These are phyloP conservation scores for Helicolenus hilgendorfi DNA, from an alignment of 2,797 vertebrate species.

Conservation along the genomic window DNA sequence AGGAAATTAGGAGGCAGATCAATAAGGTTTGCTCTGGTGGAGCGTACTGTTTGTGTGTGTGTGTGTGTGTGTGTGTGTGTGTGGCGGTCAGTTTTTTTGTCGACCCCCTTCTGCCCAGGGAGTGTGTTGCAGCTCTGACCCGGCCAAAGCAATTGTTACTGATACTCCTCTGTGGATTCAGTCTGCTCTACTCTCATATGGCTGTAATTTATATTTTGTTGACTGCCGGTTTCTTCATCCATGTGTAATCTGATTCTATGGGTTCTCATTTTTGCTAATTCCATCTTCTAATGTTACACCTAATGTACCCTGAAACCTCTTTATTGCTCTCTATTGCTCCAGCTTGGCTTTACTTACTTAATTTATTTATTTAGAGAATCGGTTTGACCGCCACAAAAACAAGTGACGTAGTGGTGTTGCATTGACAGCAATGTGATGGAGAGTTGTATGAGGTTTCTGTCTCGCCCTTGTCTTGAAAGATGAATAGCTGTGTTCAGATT, in stretches of 20 bases:
- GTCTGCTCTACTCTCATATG: slow-evolving; percentile 74
- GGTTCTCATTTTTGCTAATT: slow-evolving; percentile 87
- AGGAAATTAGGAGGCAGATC: slow-evolving; percentile 91
- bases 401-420: slow-evolving; percentile 75
- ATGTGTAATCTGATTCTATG: slow-evolving; percentile 85
- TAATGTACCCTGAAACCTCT: slow-evolving; percentile 88
- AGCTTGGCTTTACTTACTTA: slow-evolving; percentile 77
- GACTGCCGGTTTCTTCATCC: slow-evolving; percentile 80
- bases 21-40: slow-evolving; percentile 89
- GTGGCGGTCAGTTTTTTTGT: slow-evolving; percentile 71
- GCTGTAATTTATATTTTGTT: slow-evolving; percentile 91
- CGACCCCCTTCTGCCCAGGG: slow-evolving; percentile 73
- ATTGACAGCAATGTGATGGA: slow-evolving; percentile 64
- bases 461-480: slow-evolving; percentile 45
- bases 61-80: slow-evolving; percentile 44
- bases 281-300: slow-evolving; percentile 86
- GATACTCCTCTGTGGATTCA: slow-evolving; percentile 88
- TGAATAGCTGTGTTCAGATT: slow-evolving; percentile 22
- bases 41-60: slow-evolving; percentile 64
- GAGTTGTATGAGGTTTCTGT: slow-evolving; percentile 57
- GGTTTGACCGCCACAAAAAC: slow-evolving; percentile 80
- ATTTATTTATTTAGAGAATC: slow-evolving; percentile 85
- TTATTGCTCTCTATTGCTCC: slow-evolving; percentile 85
- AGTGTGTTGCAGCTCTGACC: slow-evolving; percentile 83
- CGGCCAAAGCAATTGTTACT: slow-evolving; percentile 90